Base-by-base conservation (phyloP, 2,888 invertebrate species). In the Ectemnius continuus region DNA sequence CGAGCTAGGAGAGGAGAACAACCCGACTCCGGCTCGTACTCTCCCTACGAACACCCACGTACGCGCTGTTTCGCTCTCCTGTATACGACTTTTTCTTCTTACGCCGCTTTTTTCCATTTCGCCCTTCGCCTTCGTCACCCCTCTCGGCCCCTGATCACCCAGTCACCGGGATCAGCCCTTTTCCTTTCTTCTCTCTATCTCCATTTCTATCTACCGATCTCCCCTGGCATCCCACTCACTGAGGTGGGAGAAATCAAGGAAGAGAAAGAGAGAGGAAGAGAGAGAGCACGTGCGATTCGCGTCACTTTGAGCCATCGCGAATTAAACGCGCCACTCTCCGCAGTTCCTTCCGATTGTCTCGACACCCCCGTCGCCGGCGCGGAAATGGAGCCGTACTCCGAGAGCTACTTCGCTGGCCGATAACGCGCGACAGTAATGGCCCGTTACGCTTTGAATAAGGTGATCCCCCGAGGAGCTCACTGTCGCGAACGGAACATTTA, bases 1-100 rank as follows among this genome's bases (percentile, higher is more conserved):
- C 89, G 89, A 85, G 84, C 84, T 81, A 84, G 82, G 76, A 79
- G 82, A 82, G 72, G 75, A 82, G 78, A 66, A 71, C 75, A 69
- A 70, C 59, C 66, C 70, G 71, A 67, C 78, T 82, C 80, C 66
- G 63, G 47, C 64, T 66, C 76, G 76, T 78, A 74, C 75, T 67
- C 84, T 80, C 80, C 86, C 75, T 78, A 83, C 82, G 78, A 78
- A 84, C 85, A 80, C 83, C 80, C 85, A 82, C 77, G 74, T 83
- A 81, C 73, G 79, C 76, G 71, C 57, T 79, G 76, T 82, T 82
- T 80, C 82, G 70, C 73, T 64, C 64, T 16, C 16, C 67, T 73
- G 68, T 73, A 56, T 73, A 67, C 79, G 72, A 80, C 77, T 83
- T 68, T 80, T 70, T 82, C 73, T 72, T 82, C 75, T 69, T 72